Conservation (phyloP, 2,888 invertebrate species). For the Hymenopus coronatus region DNA sequence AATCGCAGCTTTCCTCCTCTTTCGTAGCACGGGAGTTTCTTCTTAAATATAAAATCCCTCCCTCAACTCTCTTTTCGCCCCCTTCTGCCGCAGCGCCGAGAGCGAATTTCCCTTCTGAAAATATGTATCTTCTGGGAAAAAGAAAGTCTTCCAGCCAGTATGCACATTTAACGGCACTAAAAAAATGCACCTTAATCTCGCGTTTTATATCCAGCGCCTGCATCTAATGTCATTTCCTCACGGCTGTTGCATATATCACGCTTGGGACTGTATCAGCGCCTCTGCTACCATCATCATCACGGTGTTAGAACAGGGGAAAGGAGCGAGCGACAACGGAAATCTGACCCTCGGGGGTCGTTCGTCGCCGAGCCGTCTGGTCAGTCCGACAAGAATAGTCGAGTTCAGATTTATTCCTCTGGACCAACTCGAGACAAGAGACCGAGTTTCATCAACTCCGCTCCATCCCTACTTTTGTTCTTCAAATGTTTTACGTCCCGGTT, state of each 20-base stretch:
- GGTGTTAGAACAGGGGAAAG: conserved; percentile 16
- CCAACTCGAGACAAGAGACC: not conserved
- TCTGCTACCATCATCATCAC: conserved; percentile 4
- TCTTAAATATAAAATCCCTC: not conserved
- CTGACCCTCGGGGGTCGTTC: conserved; percentile 49
- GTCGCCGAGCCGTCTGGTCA: conserved; percentile 21
- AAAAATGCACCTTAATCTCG: conserved; percentile 8
- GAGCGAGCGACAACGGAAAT: conserved; percentile 44
- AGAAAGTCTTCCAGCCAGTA: not conserved
- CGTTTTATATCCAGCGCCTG: conserved; percentile 7
- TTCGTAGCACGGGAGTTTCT: not conserved
- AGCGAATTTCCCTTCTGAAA: not conserved
- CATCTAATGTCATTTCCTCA: conserved; percentile 15
- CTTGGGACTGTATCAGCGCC: conserved; percentile 33
- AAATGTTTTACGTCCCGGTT: not conserved
- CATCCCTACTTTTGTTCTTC: not conserved
- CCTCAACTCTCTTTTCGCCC: not conserved
- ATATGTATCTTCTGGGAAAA: conserved; percentile 15
- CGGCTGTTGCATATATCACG: conserved; percentile 15
- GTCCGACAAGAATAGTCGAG: conserved; percentile 16
- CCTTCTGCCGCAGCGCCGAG: not conserved
- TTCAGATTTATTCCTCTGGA: conserved; percentile 31
- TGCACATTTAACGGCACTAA: not conserved
- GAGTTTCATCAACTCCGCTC: not conserved
- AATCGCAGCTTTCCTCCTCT: not conserved